A percentile compares a stretch with the other conserved stretches of the same genome.
Conservation (phyloP, 2,888 invertebrate species). For the Euphydryas editha region DNA sequence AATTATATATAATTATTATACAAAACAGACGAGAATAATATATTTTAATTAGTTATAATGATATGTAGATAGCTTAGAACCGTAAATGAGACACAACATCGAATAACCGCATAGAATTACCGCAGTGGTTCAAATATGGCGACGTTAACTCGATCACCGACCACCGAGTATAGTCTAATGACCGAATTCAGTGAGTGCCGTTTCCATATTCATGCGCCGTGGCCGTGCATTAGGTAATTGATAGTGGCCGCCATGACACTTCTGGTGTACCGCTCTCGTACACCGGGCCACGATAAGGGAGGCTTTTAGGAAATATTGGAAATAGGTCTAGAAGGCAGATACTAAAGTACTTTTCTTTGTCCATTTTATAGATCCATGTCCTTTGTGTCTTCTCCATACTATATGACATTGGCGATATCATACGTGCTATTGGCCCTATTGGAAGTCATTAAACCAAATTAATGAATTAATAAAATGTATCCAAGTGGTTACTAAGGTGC, state of each 20-base stretch:
- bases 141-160: slow-evolving; percentile 28
- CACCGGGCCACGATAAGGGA: slow-evolving; percentile 1
- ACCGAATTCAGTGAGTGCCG: slow-evolving; percentile 62
- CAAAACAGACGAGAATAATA: too few relatives aligned
- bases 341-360: not conserved
- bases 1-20: too few relatives aligned
- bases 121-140: slow-evolving; percentile 14
- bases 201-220: slow-evolving; percentile 68
- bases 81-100: too few relatives aligned
- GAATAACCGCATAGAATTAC: too few relatives aligned
- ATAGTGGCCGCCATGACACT: slow-evolving; percentile 47
- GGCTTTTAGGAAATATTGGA: slow-evolving; percentile 7
- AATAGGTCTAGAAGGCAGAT: not conserved
- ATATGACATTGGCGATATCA: too few relatives aligned
- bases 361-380: too few relatives aligned
- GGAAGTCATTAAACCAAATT: too few relatives aligned
- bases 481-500: too few relatives aligned
- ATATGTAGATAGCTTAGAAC: too few relatives aligned
- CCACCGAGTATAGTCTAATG: slow-evolving; percentile 53
- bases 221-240: slow-evolving; percentile 64
- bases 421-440: too few relatives aligned
- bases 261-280: slow-evolving; percentile 23
- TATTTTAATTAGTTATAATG: not conserved
- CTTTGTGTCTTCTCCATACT: too few relatives aligned
- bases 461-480: too few relatives aligned